Evolutionary conservation across 2,113 vertebrate species (phyloP).

Genomic region (Naja naja): DNA sequence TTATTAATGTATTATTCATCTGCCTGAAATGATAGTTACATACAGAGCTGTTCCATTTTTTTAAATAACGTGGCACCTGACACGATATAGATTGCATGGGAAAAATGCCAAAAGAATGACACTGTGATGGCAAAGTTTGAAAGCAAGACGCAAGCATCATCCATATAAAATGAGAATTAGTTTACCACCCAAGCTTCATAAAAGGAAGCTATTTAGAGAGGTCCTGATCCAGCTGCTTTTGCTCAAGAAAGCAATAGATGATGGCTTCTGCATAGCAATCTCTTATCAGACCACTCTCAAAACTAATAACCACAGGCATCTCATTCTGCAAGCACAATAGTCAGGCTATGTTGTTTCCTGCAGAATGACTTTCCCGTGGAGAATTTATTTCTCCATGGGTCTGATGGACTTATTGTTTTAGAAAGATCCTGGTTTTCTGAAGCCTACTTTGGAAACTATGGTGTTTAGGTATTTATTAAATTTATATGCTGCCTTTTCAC

Average conservation of each 20-base stretch:
- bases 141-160: accelerated
- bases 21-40: slow-evolving; percentile 24
- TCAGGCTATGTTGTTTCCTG: background rate
- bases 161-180: background rate
- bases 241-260: background rate
- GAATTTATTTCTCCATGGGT: background rate
- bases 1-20: slow-evolving; percentile 20
- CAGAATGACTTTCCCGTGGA: background rate
- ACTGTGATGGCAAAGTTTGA: background rate
- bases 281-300: background rate
- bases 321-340: background rate
- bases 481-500: background rate
- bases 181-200: background rate
- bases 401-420: background rate
- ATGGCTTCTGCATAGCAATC: background rate
- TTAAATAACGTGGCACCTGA: background rate
- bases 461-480: background rate
- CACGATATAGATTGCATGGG: background rate
- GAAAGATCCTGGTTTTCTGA: background rate
- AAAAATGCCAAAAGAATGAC: background rate
- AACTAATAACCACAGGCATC: background rate
- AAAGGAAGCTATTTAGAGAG: background rate
- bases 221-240: background rate
- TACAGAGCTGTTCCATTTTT: background rate
- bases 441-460: background rate